Conservation (phyloP, 64 coral and sea anemone genomes). For the Pachyseris speciosa region DNA sequence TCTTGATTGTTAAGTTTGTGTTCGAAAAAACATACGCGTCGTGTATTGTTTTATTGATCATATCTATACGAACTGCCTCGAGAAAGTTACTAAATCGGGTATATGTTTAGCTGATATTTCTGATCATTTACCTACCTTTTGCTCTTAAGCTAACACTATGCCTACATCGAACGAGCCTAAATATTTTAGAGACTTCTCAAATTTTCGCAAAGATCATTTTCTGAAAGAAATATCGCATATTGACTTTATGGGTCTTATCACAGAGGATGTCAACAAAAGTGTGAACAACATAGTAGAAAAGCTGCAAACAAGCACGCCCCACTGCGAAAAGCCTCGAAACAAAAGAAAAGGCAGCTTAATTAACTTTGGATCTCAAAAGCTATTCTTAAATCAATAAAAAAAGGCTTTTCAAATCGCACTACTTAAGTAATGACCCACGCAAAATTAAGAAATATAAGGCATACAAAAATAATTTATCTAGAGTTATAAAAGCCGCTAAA, state of each 20-base stretch:
- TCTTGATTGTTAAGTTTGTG: no score
- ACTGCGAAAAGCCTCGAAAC: conserved; percentile 37
- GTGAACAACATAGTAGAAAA: neutral
- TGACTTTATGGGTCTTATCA: neutral
- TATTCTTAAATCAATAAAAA: conserved; percentile 35
- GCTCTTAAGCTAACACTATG: neutral
- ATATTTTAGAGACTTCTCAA: conserved; percentile 11
- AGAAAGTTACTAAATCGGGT: no score
- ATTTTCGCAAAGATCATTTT: neutral
- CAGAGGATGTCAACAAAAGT: conserved; percentile 26
- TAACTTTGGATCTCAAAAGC: conserved; percentile 42
- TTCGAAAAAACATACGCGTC: no score
- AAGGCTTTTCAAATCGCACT: conserved; percentile 26
- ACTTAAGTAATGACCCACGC: conserved; percentile 34
- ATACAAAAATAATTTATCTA: conserved; percentile 39
- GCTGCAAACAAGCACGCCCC: conserved; percentile 2
- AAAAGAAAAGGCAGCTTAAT: conserved; percentile 36
- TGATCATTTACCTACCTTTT: neutral
- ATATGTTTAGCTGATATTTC: conserved; percentile 37
- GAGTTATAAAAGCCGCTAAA: conserved; percentile 13
- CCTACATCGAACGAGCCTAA: neutral
- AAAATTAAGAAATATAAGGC: conserved; percentile 4
- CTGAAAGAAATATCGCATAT: neutral
- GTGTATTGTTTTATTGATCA: no score
- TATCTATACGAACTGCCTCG: no score